These are phyloP conservation scores for Nasonia oneida DNA, from an alignment of 2,888 invertebrate species.

Conservation along the genomic window DNA sequence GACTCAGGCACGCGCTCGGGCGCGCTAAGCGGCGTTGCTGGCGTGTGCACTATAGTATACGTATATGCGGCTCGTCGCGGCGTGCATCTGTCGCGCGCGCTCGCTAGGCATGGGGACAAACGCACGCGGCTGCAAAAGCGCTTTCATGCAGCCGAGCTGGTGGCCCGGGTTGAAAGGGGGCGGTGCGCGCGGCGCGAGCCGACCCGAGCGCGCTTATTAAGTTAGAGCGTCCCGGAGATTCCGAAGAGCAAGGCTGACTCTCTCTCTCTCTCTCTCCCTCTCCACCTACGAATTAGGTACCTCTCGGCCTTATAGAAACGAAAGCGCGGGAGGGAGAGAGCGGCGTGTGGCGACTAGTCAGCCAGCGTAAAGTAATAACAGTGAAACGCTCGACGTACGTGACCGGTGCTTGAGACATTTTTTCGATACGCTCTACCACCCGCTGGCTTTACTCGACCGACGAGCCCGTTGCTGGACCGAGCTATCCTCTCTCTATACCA, in stretches of 20 bases:
- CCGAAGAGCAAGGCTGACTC: constrained; percentile 61
- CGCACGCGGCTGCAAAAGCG: constrained; percentile 23
- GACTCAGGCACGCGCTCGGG: constrained; percentile 39
- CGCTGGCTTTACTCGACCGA: constrained; percentile 61
- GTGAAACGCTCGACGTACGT: constrained; percentile 73
- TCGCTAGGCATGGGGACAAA: background rate
- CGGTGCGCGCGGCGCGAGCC: background rate
- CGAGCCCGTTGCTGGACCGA: constrained; percentile 30
- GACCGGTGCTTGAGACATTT: constrained; percentile 73
- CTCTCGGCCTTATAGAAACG: too few species aligned
- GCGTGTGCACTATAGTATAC: background rate
- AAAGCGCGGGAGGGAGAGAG: background rate
- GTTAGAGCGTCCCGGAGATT: constrained; percentile 71
- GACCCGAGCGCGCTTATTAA: constrained; percentile 72
- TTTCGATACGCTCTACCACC: constrained; percentile 67
- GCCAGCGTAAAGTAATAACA: constrained; percentile 74
- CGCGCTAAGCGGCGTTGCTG: background rate
- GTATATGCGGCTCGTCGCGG: background rate
- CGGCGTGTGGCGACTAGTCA: constrained; percentile 52
- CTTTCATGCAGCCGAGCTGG: constrained; percentile 43
- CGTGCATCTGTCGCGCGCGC: constrained; percentile 4
- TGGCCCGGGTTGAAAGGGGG: constrained; percentile 37
- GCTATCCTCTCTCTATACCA: too few species aligned
- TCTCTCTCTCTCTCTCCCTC: constrained; percentile 2
- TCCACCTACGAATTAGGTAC: background rate